Evolutionary conservation across 1,140 invertebrate genomes (phyloP).

Genomic region (Drosophila nasuta): DNA sequence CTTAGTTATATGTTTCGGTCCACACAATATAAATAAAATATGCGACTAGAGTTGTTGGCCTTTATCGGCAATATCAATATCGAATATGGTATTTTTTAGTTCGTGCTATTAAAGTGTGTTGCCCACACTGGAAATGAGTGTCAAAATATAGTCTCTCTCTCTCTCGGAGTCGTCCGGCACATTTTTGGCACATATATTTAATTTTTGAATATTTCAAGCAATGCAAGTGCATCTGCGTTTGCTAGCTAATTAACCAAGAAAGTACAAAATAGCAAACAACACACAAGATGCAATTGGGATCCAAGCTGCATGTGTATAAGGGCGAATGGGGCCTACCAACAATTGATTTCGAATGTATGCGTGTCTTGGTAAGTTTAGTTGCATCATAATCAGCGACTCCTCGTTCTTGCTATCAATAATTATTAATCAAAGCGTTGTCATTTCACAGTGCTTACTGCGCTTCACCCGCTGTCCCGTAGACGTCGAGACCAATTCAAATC

Average conservation of each 20-base stretch:
- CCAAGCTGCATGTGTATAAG: slow-evolving; percentile 90
- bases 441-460: slow-evolving; percentile 70
- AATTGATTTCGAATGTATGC: slow-evolving; percentile 91
- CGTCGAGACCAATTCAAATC: slow-evolving; percentile 79
- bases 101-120: background rate
- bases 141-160: slow-evolving; percentile 44
- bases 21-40: too few species aligned
- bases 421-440: slow-evolving; percentile 30
- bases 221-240: slow-evolving; percentile 55
- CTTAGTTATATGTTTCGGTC: too few species aligned
- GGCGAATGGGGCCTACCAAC: slow-evolving; percentile 94
- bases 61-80: background rate
- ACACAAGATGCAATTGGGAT: slow-evolving; percentile 64
- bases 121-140: slow-evolving; percentile 25
- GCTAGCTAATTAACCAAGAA: slow-evolving; percentile 25
- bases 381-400: slow-evolving; percentile 68
- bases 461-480: slow-evolving; percentile 78
- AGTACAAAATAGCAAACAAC: slow-evolving; percentile 26
- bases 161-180: slow-evolving; percentile 39
- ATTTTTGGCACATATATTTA: slow-evolving; percentile 42
- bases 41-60: background rate
- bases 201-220: slow-evolving; percentile 33
- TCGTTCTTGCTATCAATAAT: slow-evolving; percentile 43
- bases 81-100: slow-evolving; percentile 5
- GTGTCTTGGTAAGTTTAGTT: slow-evolving; percentile 89